These are phyloP conservation scores for Thalassarche chlororhynchos DNA, from an alignment of 2,113 vertebrate species.

Conservation along the genomic window DNA sequence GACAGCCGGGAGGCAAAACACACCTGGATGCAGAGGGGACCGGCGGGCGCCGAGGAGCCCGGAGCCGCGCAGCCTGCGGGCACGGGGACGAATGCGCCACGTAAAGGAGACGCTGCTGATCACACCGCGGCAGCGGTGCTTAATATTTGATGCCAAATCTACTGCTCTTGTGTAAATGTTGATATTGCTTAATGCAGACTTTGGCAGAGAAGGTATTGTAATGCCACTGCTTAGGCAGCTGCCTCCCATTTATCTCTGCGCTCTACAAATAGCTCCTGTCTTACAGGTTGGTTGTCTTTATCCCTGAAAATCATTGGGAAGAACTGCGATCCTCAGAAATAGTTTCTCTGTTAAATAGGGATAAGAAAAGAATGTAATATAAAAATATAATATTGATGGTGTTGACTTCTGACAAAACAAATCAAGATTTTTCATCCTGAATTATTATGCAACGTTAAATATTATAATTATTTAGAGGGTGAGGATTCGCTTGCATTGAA, in stretches of 20 bases:
- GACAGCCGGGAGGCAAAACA: neutral
- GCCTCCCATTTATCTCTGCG: neutral
- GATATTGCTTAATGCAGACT: neutral
- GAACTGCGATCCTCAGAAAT: accelerated
- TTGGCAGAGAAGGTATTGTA: neutral
- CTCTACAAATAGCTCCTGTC: neutral
- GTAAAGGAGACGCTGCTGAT: no score
- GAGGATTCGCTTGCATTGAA: neutral
- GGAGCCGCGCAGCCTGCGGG: accelerated
- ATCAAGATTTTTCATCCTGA: neutral
- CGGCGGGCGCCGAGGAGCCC: accelerated
- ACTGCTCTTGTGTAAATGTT: neutral
- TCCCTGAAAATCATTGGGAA: neutral
- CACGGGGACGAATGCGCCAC: accelerated
- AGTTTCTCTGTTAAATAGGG: neutral
- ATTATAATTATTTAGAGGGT: neutral
- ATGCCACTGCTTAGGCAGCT: neutral
- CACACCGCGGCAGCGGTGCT: accelerated
- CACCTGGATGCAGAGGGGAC: neutral
- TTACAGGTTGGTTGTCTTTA: neutral
- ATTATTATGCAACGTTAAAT: neutral
- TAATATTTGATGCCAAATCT: neutral
- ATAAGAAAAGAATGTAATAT: neutral
- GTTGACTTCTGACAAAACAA: neutral
- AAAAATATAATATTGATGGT: neutral